Evolutionary conservation across 2,113 vertebrate genomes (phyloP).

Genomic region (Sakesphorus luctuosus): DNA sequence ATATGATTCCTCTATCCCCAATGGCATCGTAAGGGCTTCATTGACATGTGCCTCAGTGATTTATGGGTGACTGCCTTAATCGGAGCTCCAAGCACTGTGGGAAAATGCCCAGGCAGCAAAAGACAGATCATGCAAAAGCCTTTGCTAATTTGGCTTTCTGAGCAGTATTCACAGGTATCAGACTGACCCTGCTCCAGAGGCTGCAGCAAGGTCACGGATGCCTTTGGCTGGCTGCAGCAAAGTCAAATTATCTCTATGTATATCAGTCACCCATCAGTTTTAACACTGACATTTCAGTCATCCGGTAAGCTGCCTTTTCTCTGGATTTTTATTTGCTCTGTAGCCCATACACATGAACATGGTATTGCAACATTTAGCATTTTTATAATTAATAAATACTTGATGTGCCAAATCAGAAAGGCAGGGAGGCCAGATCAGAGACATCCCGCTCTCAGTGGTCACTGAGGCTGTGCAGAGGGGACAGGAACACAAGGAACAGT

Average conservation of each 20-base stretch:
- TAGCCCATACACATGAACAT: accelerated
- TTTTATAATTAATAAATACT: background rate
- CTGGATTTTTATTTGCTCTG: background rate
- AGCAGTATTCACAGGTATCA: background rate
- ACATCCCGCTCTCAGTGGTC: accelerated
- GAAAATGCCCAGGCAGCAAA: slow-evolving; percentile 45
- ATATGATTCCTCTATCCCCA: slow-evolving; percentile 52
- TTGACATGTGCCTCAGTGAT: slow-evolving; percentile 59
- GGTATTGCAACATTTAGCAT: background rate
- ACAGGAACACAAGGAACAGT: background rate
- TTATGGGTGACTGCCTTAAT: slow-evolving; percentile 57
- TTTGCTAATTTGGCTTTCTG: background rate
- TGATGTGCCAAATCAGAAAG: background rate
- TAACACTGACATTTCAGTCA: background rate
- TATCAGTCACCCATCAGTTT: background rate
- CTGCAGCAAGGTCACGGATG: background rate
- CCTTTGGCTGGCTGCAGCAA: background rate
- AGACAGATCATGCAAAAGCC: background rate
- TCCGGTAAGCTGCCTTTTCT: background rate
- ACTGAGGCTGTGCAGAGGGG: background rate
- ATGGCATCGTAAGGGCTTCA: slow-evolving; percentile 13
- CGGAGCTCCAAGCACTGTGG: slow-evolving; percentile 22
- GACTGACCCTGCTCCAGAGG: background rate
- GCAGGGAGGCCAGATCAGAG: background rate
- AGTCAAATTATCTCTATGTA: accelerated